phyloP scores from a whole-genome alignment of 1,140 invertebrate genomes.

The Chionoecetes opilio region DNA sequence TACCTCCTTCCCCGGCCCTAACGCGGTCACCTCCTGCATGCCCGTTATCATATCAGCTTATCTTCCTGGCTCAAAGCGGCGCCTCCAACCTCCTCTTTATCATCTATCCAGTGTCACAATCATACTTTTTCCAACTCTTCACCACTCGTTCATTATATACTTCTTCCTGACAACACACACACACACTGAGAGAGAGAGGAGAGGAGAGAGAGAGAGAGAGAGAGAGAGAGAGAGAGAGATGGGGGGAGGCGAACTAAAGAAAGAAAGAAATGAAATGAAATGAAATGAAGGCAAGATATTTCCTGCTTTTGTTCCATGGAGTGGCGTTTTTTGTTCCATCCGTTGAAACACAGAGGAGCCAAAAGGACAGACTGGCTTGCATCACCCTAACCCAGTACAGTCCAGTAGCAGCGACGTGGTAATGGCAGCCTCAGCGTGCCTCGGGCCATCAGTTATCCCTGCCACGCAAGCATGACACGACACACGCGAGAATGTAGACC shows the following conservation, averaged over 20 bases:
- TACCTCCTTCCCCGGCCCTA: too few species aligned
- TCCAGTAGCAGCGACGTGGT: too few species aligned
- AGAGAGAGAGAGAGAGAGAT: background rate
- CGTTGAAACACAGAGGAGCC: background rate
- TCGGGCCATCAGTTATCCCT: background rate
- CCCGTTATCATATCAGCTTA: background rate
- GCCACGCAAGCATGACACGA: background rate
- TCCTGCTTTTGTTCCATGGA: slow-evolving; percentile 12
- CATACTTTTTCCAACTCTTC: background rate
- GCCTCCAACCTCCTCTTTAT: background rate
- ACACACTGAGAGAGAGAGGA: background rate
- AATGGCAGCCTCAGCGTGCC: background rate
- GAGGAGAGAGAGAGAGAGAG: background rate
- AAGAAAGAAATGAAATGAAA: background rate
- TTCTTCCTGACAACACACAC: background rate
- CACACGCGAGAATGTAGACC: too few species aligned
- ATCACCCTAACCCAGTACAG: too few species aligned
- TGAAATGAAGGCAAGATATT: background rate
- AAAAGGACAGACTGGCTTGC: background rate
- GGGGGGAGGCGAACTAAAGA: background rate
- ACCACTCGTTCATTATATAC: background rate
- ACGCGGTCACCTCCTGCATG: too few species aligned
- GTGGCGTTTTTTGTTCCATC: slow-evolving; percentile 13
- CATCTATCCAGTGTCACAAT: background rate
- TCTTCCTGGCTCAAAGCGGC: background rate